phyloP scores from a whole-genome alignment of 1,140 invertebrate genomes.

The Metopolophium dirhodum region DNA sequence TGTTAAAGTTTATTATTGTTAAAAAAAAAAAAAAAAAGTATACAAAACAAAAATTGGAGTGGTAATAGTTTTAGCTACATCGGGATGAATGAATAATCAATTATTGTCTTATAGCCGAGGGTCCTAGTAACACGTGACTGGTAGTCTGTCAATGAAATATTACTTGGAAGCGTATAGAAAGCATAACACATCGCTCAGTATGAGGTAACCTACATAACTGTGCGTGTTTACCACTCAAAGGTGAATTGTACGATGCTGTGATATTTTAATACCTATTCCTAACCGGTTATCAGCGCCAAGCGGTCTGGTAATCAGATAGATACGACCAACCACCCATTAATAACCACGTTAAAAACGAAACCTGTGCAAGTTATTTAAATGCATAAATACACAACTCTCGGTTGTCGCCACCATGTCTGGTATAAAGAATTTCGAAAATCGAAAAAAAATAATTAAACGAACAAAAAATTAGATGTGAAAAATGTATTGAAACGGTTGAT shows the following conservation, averaged over 20 bases:
- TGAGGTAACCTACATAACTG: conserved; percentile 50
- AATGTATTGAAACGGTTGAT: not conserved
- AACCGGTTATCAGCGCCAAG: conserved; percentile 55
- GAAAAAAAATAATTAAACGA: not conserved
- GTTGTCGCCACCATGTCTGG: conserved; percentile 11
- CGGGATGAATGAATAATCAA: conserved; percentile 11
- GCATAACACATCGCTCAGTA: conserved; percentile 17
- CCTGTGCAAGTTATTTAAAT: conserved; percentile 9
- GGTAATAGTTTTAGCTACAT: not conserved
- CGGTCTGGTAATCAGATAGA: conserved; percentile 45
- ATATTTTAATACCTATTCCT: conserved; percentile 34
- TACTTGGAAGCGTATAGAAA: conserved; percentile 38
- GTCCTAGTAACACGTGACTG: not conserved
- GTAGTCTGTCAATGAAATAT: conserved; percentile 31
- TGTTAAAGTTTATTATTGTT: not conserved
- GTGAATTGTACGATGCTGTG: conserved; percentile 38
- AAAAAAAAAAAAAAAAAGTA: not conserved
- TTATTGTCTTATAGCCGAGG: conserved; percentile 5
- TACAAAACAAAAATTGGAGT: not conserved
- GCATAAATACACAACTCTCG: not conserved
- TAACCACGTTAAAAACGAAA: conserved; percentile 32
- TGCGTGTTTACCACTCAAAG: conserved; percentile 12
- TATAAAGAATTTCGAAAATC: not conserved
- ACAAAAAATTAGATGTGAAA: not conserved
- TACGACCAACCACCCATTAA: conserved; percentile 12